Conservation (phyloP, 2,888 invertebrate species). For the Drosophila tripunctata region DNA sequence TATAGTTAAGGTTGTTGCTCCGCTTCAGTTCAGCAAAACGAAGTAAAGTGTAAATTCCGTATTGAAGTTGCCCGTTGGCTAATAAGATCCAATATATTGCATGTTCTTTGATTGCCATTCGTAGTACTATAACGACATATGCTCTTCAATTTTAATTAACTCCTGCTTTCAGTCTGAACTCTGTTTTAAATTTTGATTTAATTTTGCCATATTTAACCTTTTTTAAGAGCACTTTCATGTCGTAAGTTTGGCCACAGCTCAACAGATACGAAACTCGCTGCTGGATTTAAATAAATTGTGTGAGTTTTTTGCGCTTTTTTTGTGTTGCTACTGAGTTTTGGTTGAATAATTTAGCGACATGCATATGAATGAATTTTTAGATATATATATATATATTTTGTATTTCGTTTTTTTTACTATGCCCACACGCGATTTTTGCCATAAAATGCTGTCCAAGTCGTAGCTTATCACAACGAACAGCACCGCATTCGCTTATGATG, state of each 20-base stretch:
- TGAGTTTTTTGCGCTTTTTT: neutral
- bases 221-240: constrained; percentile 19
- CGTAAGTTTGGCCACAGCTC: constrained; percentile 8
- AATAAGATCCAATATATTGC: constrained; percentile 32
- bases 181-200: constrained; percentile 19
- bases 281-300: constrained; percentile 5
- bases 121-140: neutral
- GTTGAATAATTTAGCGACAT: constrained; percentile 17
- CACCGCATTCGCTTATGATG: constrained; percentile 45
- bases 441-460: constrained; percentile 50
- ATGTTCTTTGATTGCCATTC: constrained; percentile 34
- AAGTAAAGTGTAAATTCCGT: constrained; percentile 32
- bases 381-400: neutral
- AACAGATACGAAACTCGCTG: neutral
- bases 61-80: constrained; percentile 31
- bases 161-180: neutral
- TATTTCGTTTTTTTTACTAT: constrained; percentile 11
- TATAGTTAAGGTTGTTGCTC: constrained; percentile 46
- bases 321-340: neutral
- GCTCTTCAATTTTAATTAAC: constrained; percentile 50
- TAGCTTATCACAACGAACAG: constrained; percentile 64
- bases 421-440: constrained; percentile 15
- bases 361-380: constrained; percentile 35
- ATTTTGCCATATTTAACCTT: constrained; percentile 14
- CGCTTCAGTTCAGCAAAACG: constrained; percentile 3